These are phyloP conservation scores for Aphelenchoides avenae DNA, from an alignment of 1,140 invertebrate genomes.

Conservation along the genomic window DNA sequence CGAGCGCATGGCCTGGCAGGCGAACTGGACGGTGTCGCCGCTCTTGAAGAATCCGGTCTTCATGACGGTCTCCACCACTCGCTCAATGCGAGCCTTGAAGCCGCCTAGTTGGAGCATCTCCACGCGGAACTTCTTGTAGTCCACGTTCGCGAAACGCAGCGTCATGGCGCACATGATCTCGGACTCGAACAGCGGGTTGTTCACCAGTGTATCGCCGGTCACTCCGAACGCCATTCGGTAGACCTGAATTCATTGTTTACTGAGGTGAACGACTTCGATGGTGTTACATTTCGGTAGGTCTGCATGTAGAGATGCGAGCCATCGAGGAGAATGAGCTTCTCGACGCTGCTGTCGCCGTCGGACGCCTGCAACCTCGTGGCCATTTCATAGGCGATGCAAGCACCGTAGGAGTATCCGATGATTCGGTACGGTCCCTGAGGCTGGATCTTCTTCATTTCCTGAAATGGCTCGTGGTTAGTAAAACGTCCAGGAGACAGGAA, in stretches of 20 bases:
- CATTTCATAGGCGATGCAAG: slow-evolving; percentile 87
- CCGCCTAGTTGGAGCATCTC: slow-evolving; percentile 64
- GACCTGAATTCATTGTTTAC: slow-evolving; percentile 42
- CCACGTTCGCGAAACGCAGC: slow-evolving; percentile 73
- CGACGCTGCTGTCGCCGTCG: slow-evolving; percentile 66
- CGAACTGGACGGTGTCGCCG: slow-evolving; percentile 51
- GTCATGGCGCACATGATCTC: slow-evolving; percentile 72
- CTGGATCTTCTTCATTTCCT: slow-evolving; percentile 73
- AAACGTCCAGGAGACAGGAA: slow-evolving; percentile 9
- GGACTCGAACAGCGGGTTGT: slow-evolving; percentile 58
- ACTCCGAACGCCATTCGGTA: slow-evolving; percentile 59
- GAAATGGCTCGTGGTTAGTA: slow-evolving; percentile 20
- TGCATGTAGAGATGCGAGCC: slow-evolving; percentile 84
- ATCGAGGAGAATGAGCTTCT: slow-evolving; percentile 70
- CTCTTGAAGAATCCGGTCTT: slow-evolving; percentile 53
- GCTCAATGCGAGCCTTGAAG: slow-evolving; percentile 59
- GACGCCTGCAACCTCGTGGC: slow-evolving; percentile 73
- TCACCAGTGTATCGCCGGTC: slow-evolving; percentile 57
- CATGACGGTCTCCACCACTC: slow-evolving; percentile 59
- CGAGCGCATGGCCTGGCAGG: slow-evolving; percentile 56
- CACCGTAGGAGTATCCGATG: slow-evolving; percentile 88
- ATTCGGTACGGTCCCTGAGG: slow-evolving; percentile 77
- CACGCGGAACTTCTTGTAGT: slow-evolving; percentile 69
- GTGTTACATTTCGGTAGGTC: slow-evolving; percentile 70
- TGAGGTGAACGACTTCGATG: too few relatives aligned